These are phyloP conservation scores for Hypomecis punctinalis DNA, from an alignment of 2,888 invertebrate genomes.

Conservation along the genomic window DNA sequence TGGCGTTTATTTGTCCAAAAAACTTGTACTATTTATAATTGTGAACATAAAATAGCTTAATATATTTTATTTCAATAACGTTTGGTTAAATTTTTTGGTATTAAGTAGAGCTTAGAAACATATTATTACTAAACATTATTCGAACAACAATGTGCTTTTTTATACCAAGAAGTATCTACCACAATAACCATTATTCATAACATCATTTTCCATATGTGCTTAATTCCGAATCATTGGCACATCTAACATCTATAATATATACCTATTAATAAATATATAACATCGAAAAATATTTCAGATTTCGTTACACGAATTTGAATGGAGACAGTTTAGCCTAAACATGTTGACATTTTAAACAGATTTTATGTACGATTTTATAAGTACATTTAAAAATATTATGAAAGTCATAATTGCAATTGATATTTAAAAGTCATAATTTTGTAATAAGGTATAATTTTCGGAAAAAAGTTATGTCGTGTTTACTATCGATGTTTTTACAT, in stretches of 20 bases:
- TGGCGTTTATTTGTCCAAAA: not conserved
- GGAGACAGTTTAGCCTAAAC: constrained; percentile 16
- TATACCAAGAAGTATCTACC: not conserved
- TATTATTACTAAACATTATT: not conserved
- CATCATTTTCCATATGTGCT: no score
- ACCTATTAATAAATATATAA: constrained; percentile 43
- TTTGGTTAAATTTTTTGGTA: constrained; percentile 22
- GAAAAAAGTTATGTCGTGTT: no score
- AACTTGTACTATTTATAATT: not conserved
- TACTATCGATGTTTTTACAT: no score
- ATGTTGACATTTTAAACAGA: not conserved
- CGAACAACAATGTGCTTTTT: not conserved
- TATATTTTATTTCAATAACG: constrained; percentile 9
- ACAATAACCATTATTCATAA: not conserved
- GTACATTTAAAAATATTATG: not conserved
- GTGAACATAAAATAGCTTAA: not conserved
- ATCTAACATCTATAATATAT: constrained; percentile 19
- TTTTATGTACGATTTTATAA: not conserved
- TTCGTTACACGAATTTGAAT: constrained; percentile 39
- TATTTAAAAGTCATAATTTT: no score
- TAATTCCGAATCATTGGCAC: constrained; percentile 2
- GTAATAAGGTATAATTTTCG: no score
- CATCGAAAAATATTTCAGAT: constrained; percentile 54
- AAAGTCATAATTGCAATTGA: not conserved
- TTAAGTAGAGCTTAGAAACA: constrained; percentile 9